These are phyloP conservation scores for Hirudo medicinalis DNA, from an alignment of 1,140 invertebrate genomes.

Conservation along the genomic window DNA sequence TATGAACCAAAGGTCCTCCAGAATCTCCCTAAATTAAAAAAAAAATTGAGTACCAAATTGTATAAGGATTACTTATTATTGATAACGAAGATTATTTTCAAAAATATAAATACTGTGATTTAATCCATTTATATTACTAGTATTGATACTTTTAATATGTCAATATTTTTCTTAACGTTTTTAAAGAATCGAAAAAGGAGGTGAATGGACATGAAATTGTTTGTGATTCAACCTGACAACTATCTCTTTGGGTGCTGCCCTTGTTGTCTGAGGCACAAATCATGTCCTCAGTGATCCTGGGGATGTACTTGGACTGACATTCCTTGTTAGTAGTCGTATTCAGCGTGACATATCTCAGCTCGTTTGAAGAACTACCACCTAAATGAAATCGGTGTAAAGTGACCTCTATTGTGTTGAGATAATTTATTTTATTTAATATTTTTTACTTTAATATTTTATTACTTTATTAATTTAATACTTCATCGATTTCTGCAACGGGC, in stretches of 20 bases:
- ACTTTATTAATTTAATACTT: not conserved
- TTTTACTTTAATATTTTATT: too few relatives aligned
- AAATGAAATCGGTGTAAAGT: not conserved
- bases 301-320: conserved; percentile 3
- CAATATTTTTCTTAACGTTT: not conserved
- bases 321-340: conserved; percentile 2
- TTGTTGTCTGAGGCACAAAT: conserved; percentile 45
- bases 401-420: not conserved
- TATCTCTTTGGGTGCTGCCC: conserved; percentile 28
- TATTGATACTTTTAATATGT: not conserved
- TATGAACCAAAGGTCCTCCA: conserved; percentile 51
- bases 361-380: not conserved
- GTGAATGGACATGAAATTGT: not conserved
- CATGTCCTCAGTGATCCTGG: conserved; percentile 31
- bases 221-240: conserved; percentile 4
- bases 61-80: not conserved
- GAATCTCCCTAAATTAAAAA: conserved; percentile 40
- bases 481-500: not conserved
- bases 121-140: not conserved
- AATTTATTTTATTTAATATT: too few relatives aligned
- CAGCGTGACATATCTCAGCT: conserved; percentile 10
- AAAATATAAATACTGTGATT: not conserved
- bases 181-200: not conserved
- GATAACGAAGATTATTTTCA: not conserved
- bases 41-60: too few relatives aligned